A percentile compares a stretch with the other conserved stretches of the same genome.
phyloP scores from a whole-genome alignment of 2,888 invertebrate genomes.

The Nysson spinosus region DNA sequence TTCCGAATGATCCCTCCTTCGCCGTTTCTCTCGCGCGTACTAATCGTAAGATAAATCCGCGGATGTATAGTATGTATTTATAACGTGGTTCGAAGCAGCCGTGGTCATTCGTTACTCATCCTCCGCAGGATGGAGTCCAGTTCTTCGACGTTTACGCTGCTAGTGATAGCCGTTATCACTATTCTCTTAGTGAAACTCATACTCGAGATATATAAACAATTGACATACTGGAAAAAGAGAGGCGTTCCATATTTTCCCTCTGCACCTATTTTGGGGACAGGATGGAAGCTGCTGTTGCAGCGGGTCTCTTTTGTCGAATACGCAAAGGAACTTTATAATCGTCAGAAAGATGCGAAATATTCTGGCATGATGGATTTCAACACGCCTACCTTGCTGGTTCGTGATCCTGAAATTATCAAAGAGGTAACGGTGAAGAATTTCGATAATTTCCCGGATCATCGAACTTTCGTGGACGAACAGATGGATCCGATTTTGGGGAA shows the following conservation, averaged over 20 bases:
- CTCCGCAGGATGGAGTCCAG: too few species aligned
- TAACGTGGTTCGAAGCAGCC: too few species aligned
- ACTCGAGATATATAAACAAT: slow-evolving; percentile 11
- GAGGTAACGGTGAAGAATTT: slow-evolving; percentile 67
- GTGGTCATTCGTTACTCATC: too few species aligned
- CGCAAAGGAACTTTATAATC: slow-evolving; percentile 36
- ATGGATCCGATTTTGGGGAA: slow-evolving; percentile 67
- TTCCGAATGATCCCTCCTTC: too few species aligned
- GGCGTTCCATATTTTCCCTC: slow-evolving; percentile 41
- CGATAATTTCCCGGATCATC: slow-evolving; percentile 67
- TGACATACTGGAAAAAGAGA: slow-evolving; percentile 51
- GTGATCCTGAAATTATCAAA: slow-evolving; percentile 69
- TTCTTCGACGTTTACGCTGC: too few species aligned
- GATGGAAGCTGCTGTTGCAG: slow-evolving; percentile 32
- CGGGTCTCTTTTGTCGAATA: slow-evolving; percentile 32
- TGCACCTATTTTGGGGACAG: slow-evolving; percentile 50
- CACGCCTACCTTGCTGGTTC: slow-evolving; percentile 62
- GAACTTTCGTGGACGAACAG: slow-evolving; percentile 59
- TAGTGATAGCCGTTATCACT: background rate
- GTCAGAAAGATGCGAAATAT: slow-evolving; percentile 40
- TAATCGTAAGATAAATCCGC: too few species aligned
- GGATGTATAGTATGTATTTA: too few species aligned
- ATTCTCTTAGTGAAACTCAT: background rate
- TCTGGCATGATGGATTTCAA: slow-evolving; percentile 65
- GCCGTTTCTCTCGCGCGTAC: too few species aligned